Conservation (phyloP, 2,113 vertebrate species). For the Picathartes gymnocephalus region DNA sequence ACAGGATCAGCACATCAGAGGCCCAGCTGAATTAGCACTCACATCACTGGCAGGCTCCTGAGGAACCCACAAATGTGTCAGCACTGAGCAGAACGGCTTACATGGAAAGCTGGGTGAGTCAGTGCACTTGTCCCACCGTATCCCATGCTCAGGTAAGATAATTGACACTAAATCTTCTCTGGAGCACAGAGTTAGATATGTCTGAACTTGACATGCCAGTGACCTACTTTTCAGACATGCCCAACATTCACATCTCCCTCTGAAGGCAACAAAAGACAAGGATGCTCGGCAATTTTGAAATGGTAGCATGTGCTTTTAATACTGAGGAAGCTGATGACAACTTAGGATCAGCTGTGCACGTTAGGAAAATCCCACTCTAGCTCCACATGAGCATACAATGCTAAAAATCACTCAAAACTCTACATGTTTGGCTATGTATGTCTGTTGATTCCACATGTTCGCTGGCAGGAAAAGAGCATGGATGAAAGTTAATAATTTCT, state of each 20-base stretch:
- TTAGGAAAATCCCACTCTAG: not conserved
- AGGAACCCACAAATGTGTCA: not conserved
- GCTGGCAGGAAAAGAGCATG: not conserved
- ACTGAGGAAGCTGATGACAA: not conserved
- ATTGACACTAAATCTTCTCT: slow-evolving; percentile 1
- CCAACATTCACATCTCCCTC: slow-evolving; percentile 5
- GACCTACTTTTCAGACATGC: slow-evolving; percentile 43
- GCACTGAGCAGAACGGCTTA: not conserved
- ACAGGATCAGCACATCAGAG: rapidly evolving
- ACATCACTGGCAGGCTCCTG: not conserved
- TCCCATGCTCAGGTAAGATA: slow-evolving; percentile 9
- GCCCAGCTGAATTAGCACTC: not conserved
- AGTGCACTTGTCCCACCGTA: not conserved
- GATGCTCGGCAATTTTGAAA: not conserved
- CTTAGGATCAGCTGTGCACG: not conserved
- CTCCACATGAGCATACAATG: not conserved
- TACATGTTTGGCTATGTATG: not conserved
- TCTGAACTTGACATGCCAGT: slow-evolving; percentile 32
- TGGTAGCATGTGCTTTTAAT: not conserved
- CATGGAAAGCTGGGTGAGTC: not conserved
- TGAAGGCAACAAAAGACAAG: not conserved
- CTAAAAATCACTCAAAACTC: not conserved
- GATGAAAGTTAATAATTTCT: not conserved
- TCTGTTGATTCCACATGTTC: not conserved
- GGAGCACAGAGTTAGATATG: not conserved